Evolutionary conservation across 2,113 vertebrate genomes (phyloP).

Genomic region (Hippoglossus stenolepis): DNA sequence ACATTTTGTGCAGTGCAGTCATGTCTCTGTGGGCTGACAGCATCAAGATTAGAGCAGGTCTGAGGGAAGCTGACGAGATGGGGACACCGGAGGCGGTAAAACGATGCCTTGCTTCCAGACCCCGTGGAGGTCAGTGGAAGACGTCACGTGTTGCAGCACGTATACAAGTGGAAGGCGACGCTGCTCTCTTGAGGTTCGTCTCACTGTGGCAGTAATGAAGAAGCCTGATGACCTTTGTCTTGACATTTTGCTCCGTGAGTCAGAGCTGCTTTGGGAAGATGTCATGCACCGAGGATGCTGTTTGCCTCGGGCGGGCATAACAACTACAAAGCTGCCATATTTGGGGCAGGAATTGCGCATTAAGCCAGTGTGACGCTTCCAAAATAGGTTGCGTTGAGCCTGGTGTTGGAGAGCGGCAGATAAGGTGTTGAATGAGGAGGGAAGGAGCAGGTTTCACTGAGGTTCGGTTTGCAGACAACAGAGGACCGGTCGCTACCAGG

Average conservation of each 20-base stretch:
- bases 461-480: conserved; percentile 12
- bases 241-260: conserved; percentile 69
- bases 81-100: conserved; percentile 41
- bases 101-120: conserved; percentile 35
- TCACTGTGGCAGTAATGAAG: conserved; percentile 47
- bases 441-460: not conserved
- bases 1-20: conserved; percentile 42
- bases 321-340: conserved; percentile 48
- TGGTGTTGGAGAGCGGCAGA: not conserved
- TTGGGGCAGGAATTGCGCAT: conserved; percentile 49
- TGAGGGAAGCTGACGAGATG: conserved; percentile 49
- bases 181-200: conserved; percentile 42
- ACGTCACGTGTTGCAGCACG: conserved; percentile 22
- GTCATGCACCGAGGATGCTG: conserved; percentile 44
- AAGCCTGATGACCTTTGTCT: conserved; percentile 67
- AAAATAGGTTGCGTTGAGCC: conserved; percentile 35
- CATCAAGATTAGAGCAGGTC: conserved; percentile 46
- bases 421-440: conserved; percentile 13
- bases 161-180: conserved; percentile 2
- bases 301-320: conserved; percentile 30
- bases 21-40: conserved; percentile 29
- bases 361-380: conserved; percentile 31
- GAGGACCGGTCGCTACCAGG: not conserved
- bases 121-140: conserved; percentile 50
- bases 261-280: conserved; percentile 66